Base-by-base conservation (phyloP, 23 tunicate species). In the Halocynthia aurantium region DNA sequence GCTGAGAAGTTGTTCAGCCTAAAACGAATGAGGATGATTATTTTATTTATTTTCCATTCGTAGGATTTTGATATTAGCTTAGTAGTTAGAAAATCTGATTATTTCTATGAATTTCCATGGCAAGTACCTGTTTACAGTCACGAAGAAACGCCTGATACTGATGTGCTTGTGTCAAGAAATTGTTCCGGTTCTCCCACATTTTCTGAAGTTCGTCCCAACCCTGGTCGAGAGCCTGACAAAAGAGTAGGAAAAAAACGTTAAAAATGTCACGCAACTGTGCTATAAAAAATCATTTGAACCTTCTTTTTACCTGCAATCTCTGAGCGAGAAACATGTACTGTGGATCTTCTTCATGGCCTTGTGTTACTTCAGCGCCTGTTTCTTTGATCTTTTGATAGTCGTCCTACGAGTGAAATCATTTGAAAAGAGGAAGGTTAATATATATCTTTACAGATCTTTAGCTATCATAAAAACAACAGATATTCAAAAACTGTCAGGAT, bases 241-340 rank as follows among this genome's bases (percentile, higher is more conserved):
- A 74, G 13, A 51, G 44, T 31, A 0, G 44, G 55, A 0, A 8
- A 74, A 20, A 74, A 10, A 5, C 10, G 40, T 71, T 18, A 2
- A 68, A 15, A 11, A 68, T 15, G 72, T 60, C 17, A 15, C 4
- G 64, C n/a, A 15, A 18, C 64, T 60, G 64, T 15, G 64, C 64
- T 18, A 60, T 15, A 2, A 18, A 60, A 60, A 60, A 18, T 60
- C n/a, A 15, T 2, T 60, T 60, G 2, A 15, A 60, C 17, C 2
- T 2, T 60, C 2, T 58, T 13, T 58, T 13, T 50, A 72, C 78
- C 64, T 74, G 78, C 60, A 92, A 67, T 58, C 98, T 63, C 69
- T 92, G 98, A 8, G 81, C 92, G n/a, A 92, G 75, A 70, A 92
- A 92, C 92, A 86, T 92, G 73, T 86, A 92, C 73, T 92, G 98